Conservation (phyloP, 2,888 invertebrate genomes). For the Choreutis nemorana region DNA sequence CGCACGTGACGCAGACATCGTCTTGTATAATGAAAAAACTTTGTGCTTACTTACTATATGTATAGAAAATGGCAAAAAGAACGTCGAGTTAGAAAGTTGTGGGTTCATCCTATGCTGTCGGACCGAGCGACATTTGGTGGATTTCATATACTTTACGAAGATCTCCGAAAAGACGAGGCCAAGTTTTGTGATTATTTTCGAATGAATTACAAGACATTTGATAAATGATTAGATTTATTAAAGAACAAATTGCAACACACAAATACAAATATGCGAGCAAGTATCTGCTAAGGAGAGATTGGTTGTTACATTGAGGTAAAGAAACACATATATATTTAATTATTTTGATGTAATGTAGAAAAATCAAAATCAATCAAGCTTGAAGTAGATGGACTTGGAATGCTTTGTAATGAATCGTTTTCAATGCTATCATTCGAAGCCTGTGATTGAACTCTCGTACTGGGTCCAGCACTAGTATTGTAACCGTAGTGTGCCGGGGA, state of each 20-base stretch:
- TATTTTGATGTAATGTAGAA: conserved; percentile 1
- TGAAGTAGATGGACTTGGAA: not conserved
- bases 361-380: conserved; percentile 1
- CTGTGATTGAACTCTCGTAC: not conserved
- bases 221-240: conserved; percentile 11
- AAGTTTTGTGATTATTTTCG: conserved; percentile 16
- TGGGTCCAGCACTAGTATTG: not conserved
- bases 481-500: not conserved
- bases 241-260: conserved; percentile 2
- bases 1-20: too few relatives aligned
- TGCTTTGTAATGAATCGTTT: conserved; percentile 1
- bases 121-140: conserved; percentile 16
- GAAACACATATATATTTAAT: conserved; percentile 2
- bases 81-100: not conserved
- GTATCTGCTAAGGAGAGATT: conserved; percentile 2
- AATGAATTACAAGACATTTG: conserved; percentile 14
- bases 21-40: too few relatives aligned
- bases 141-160: conserved; percentile 15
- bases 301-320: conserved; percentile 3
- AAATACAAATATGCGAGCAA: conserved; percentile 4
- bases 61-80: conserved; percentile 1
- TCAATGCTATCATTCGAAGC: conserved; percentile 1
- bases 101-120: conserved; percentile 15
- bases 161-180: conserved; percentile 16
- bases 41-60: conserved; percentile 2